These are phyloP conservation scores for Zeugodacus cucurbitae DNA, from an alignment of 1,140 invertebrate species.

Conservation along the genomic window DNA sequence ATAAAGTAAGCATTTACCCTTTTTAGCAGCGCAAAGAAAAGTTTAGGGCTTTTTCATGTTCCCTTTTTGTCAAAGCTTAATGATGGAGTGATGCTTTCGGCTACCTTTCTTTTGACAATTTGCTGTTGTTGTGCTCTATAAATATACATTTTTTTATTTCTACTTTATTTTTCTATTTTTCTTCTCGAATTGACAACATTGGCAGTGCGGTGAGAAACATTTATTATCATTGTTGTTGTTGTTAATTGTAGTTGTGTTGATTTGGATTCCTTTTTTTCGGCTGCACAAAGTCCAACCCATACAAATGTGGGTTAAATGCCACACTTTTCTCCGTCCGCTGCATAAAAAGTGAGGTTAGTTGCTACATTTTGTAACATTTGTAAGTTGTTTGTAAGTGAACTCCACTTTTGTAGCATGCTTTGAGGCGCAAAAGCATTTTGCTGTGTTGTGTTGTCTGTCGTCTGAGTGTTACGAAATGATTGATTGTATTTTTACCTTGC, in stretches of 20 bases:
- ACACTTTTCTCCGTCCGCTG: background rate
- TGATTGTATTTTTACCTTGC: background rate
- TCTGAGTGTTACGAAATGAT: background rate
- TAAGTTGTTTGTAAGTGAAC: background rate
- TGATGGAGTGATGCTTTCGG: background rate
- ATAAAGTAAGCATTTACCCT: background rate
- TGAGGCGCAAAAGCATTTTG: background rate
- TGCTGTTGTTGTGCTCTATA: background rate
- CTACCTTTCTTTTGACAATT: background rate
- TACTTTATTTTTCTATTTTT: background rate
- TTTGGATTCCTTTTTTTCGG: background rate
- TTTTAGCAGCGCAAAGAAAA: background rate
- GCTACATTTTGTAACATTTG: background rate
- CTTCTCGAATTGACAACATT: background rate
- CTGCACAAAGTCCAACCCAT: background rate
- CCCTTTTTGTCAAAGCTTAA: background rate
- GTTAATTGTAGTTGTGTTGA: background rate
- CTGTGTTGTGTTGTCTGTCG: background rate
- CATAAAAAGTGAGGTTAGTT: background rate
- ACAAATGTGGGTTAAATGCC: background rate
- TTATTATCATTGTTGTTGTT: background rate
- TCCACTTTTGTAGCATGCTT: background rate
- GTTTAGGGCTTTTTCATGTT: background rate
- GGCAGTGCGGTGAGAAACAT: background rate
- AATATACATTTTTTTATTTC: too few relatives aligned